Evolutionary conservation across 2,888 invertebrate genomes (phyloP), one percentile per base, ranked within the genome.

Genomic region (Cephus rjabovi): DNA sequence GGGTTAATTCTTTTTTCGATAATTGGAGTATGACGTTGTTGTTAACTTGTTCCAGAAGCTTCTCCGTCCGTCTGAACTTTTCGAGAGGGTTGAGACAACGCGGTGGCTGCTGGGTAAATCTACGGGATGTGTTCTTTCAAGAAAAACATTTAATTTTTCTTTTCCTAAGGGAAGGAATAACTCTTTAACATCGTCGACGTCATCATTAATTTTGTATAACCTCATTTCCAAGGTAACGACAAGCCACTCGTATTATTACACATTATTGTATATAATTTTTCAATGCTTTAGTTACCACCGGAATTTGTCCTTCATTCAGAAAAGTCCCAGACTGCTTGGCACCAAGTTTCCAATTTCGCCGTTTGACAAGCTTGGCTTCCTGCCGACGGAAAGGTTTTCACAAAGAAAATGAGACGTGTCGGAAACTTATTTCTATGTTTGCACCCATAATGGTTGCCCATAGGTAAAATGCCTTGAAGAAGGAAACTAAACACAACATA

Each of bases 401-500:
- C 23, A 23, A 56, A 23, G 56, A 56, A 56, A 56, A 23, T 56
- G 56, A 56, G 56, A 23, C 56, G 56, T 23, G 56, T 56, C 56
- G 23, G 56, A 56, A 23, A 23, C 23, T 23, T 9, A 56, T 9
- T 9, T 56, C 23, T 23, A 56, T 23, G 56, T 56, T 56, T 23
- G 56, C 56, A 23, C 56, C 23, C 56, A 6, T 23, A 56, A 56
- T 23, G 56, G 56, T 56, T 56, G 56, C 2, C 56, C 23, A 56
- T 56, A 56, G 56, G 56, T 56, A 68, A 76, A 73, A 73, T 75
- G 75, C 76, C 79, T 75, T 12, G 33, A 79, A 77, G 78, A 76
- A 82, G 78, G 79, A 87, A 86, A 80, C 80, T 80, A 85, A 86
- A 86, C 84, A 86, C 81, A 81, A 35, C 73, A 9, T 2, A 56